Conservation (phyloP, 2,888 invertebrate genomes). For the Cheilosia vulpina region DNA sequence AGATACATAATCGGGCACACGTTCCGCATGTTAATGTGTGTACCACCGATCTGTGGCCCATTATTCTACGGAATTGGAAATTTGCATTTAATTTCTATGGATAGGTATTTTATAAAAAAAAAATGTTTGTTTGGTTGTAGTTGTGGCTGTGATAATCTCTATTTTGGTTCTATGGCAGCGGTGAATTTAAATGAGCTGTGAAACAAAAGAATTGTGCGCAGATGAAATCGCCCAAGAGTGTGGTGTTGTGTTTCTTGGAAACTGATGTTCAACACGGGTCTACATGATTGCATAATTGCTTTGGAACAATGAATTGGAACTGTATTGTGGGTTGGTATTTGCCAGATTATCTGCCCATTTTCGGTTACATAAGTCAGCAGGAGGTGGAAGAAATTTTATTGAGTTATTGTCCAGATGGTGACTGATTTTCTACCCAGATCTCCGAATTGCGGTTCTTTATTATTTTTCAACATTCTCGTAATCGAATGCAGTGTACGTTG, state of each 20-base stretch:
- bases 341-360: too few species aligned
- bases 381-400: too few species aligned
- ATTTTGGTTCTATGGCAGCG: conserved; percentile 35
- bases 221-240: conserved; percentile 3
- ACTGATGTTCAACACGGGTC: conserved; percentile 13
- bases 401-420: too few species aligned
- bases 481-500: too few species aligned
- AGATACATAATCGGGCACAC: conserved; percentile 57
- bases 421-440: too few species aligned
- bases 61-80: conserved; percentile 62
- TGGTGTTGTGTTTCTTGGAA: conserved; percentile 37
- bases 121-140: conserved; percentile 2
- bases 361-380: too few species aligned
- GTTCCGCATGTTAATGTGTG: conserved; percentile 59
- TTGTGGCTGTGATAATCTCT: conserved; percentile 37
- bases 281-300: conserved; percentile 5
- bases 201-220: conserved; percentile 24
- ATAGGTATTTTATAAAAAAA: conserved; percentile 15
- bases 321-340: not conserved
- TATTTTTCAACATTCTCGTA: too few species aligned
- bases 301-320: not conserved
- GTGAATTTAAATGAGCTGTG: conserved; percentile 45
- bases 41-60: conserved; percentile 35
- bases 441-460: too few species aligned
- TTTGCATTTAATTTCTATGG: conserved; percentile 70